Percentiles rank a stretch among this genome's conserved stretches.
Evolutionary conservation across 2,113 vertebrate species (phyloP).

Genomic region (Oostethus manadensis): DNA sequence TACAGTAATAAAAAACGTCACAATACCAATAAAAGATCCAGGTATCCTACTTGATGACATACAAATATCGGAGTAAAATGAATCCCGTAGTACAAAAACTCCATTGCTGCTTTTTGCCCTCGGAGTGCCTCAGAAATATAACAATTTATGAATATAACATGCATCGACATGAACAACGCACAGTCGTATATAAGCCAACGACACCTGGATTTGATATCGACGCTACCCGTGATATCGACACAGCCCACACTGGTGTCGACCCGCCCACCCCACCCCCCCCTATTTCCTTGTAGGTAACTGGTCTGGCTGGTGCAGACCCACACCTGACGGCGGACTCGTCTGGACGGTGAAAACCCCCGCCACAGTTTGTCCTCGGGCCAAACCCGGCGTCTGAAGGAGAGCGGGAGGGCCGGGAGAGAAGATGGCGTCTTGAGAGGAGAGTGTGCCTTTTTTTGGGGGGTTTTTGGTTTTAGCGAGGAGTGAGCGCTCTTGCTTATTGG

Average conservation of each 20-base stretch:
- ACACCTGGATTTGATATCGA: no score
- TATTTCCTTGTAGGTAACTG: neutral
- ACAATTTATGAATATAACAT: no score
- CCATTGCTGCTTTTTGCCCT: no score
- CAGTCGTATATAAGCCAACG: no score
- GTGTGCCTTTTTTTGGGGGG: constrained; percentile 52
- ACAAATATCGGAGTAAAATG: no score
- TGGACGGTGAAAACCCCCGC: neutral
- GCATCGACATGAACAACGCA: no score
- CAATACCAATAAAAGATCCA: no score
- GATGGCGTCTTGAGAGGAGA: constrained; percentile 70
- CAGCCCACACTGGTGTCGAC: neutral
- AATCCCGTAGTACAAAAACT: no score
- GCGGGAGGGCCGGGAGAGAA: constrained; percentile 6
- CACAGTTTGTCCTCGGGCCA: constrained; percentile 15
- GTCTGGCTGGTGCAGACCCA: neutral
- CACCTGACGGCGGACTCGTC: neutral
- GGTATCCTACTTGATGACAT: no score
- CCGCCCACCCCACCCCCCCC: neutral
- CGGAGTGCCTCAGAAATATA: no score
- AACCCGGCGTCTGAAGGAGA: constrained; percentile 13
- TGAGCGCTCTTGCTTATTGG: constrained; percentile 4
- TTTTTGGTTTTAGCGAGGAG: constrained; percentile 3
- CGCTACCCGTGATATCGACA: no score
- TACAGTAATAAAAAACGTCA: no score